Percentiles rank a stretch among this genome's conserved stretches.
phyloP scores from a whole-genome alignment of 2,888 invertebrate species.

The Tetragonisca angustula region DNA sequence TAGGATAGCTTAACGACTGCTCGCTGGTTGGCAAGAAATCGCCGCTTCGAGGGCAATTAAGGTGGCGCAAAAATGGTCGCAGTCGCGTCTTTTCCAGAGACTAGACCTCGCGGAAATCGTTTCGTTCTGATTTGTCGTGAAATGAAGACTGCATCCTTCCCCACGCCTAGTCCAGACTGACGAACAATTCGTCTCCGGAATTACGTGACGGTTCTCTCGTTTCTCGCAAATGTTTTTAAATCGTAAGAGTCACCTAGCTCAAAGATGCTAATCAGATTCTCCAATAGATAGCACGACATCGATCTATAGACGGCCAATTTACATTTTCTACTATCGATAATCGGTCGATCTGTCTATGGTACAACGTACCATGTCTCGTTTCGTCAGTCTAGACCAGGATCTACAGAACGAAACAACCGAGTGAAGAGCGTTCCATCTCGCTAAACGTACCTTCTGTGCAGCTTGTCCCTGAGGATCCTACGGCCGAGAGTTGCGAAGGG shows the following conservation, averaged over 20 bases:
- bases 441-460: conserved; percentile 85
- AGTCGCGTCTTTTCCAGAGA: not conserved
- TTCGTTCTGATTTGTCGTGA: not conserved
- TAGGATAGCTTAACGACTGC: conserved; percentile 21
- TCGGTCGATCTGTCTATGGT: no score
- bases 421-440: not conserved
- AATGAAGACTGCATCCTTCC: not conserved
- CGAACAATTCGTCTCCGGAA: no score
- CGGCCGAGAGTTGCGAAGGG: conserved; percentile 85
- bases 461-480: conserved; percentile 85
- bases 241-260: no score
- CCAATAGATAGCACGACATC: no score
- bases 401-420: not conserved
- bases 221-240: no score
- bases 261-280: no score
- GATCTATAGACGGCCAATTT: no score
- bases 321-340: no score
- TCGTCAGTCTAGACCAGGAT: no score
- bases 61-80: not conserved
- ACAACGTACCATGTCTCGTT: no score
- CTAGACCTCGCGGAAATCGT: not conserved
- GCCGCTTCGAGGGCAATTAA: conserved; percentile 30
- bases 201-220: no score
- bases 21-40: conserved; percentile 23
- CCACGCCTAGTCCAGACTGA: no score